Evolutionary conservation across 2,113 vertebrate genomes (phyloP).

Genomic region (Phrynocephalus versicolor): DNA sequence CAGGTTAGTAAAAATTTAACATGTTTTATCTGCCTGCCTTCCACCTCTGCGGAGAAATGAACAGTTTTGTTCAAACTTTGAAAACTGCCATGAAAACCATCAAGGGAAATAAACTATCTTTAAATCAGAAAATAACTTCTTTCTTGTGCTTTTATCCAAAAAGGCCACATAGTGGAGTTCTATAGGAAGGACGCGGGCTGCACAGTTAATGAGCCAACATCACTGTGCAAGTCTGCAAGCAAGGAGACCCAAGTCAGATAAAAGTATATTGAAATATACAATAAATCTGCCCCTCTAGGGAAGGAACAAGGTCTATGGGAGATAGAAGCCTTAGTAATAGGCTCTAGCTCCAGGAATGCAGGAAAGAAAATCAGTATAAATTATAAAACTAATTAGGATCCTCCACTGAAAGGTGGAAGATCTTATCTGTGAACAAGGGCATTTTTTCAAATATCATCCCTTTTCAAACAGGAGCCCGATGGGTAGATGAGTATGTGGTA

Average conservation of each 20-base stretch:
- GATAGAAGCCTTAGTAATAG: conserved; percentile 1
- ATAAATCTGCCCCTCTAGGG: not conserved
- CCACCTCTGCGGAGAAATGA: conserved; percentile 23
- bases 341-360: conserved; percentile 2
- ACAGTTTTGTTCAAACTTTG: conserved; percentile 49
- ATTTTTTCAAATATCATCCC: not conserved
- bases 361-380: not conserved
- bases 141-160: conserved; percentile 47
- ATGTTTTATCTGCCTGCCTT: conserved; percentile 13
- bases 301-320: conserved; percentile 3
- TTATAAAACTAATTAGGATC: not conserved
- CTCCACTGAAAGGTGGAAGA: not conserved
- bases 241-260: conserved; percentile 5
- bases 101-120: conserved; percentile 49
- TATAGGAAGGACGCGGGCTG: conserved; percentile 7
- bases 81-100: conserved; percentile 49
- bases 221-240: conserved; percentile 19
- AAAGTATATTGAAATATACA: conserved; percentile 20
- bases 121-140: conserved; percentile 58
- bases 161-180: conserved; percentile 14
- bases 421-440: not conserved
- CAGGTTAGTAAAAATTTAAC: conserved; percentile 39
- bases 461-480: not conserved
- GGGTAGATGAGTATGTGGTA: not conserved
- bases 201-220: conserved; percentile 29